phyloP scores from a whole-genome alignment of 1,140 invertebrate species.

The Holotrichia oblita region DNA sequence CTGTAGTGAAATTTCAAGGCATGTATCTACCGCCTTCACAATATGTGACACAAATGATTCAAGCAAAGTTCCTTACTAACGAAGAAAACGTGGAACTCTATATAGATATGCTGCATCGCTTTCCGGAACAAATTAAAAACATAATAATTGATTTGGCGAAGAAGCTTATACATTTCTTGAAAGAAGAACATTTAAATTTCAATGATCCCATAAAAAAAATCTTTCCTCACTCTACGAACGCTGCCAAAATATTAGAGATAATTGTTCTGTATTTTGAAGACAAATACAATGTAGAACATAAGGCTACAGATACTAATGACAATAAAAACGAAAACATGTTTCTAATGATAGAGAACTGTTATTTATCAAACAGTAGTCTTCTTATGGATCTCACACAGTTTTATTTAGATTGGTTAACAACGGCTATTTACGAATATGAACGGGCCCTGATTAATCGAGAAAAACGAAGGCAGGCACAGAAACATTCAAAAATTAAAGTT shows the following conservation, averaged over 20 bases:
- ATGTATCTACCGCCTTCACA: constrained; percentile 24
- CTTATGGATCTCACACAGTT: constrained; percentile 28
- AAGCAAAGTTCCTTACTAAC: constrained; percentile 23
- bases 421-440: constrained; percentile 37
- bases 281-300: constrained; percentile 11
- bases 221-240: neutral
- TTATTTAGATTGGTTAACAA: constrained; percentile 39
- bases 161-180: neutral
- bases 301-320: neutral
- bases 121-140: constrained; percentile 3
- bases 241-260: constrained; percentile 27
- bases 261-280: constrained; percentile 20
- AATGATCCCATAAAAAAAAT: constrained; percentile 14
- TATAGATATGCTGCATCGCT: constrained; percentile 19
- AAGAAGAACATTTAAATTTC: constrained; percentile 17
- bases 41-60: constrained; percentile 31
- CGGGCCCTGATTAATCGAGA: neutral
- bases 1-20: constrained; percentile 33
- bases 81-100: constrained; percentile 33
- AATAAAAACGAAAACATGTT: constrained; percentile 11
- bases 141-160: neutral
- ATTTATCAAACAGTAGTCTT: constrained; percentile 1
- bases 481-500: constrained; percentile 16
- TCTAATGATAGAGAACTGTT: neutral
- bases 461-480: constrained; percentile 16